These are phyloP conservation scores for Ceratina calcarata DNA, from an alignment of 1,140 invertebrate species.

Conservation along the genomic window DNA sequence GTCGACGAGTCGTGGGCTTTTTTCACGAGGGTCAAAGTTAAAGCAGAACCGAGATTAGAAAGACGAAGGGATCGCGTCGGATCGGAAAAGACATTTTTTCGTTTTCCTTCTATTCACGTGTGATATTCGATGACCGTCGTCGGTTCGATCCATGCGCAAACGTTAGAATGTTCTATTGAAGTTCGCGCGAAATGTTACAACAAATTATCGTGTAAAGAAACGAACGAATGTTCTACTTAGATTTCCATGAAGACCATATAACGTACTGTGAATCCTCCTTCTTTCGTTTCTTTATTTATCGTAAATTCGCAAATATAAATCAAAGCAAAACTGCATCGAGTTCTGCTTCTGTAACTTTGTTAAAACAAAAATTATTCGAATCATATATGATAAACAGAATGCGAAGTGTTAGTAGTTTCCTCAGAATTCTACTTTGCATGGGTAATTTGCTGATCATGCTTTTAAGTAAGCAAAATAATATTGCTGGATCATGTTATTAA, in stretches of 20 bases:
- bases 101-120: background rate
- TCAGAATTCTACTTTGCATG: background rate
- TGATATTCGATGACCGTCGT: too few relatives aligned
- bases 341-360: too few relatives aligned
- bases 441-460: conserved; percentile 25
- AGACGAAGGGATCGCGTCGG: conserved; percentile 1
- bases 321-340: too few relatives aligned
- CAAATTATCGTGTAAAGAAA: too few relatives aligned
- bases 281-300: too few relatives aligned
- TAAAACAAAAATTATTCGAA: background rate
- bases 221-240: too few relatives aligned
- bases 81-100: conserved; percentile 1
- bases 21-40: conserved; percentile 26
- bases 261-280: too few relatives aligned
- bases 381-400: background rate
- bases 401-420: background rate
- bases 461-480: conserved; percentile 19
- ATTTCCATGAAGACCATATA: too few relatives aligned
- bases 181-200: too few relatives aligned
- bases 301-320: too few relatives aligned
- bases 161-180: too few relatives aligned
- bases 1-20: conserved; percentile 42
- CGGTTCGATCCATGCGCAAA: too few relatives aligned
- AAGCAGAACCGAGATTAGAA: conserved; percentile 15
- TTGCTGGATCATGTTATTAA: conserved; percentile 5